Evolutionary conservation across 2,888 invertebrate species (phyloP).

Genomic region (Coenonympha arcania): DNA sequence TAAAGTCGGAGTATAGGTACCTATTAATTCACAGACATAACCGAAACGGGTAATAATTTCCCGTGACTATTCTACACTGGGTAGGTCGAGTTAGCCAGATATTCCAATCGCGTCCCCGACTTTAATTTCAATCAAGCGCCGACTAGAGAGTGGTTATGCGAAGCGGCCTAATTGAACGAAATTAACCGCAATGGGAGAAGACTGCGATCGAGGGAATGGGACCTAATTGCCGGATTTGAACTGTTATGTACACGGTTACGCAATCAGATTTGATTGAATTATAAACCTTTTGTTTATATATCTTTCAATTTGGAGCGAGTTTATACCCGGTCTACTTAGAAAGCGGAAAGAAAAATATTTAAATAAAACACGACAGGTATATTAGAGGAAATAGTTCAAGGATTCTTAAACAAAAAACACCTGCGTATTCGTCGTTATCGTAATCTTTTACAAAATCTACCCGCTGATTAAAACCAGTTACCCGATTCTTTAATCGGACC

Average conservation of each 20-base stretch:
- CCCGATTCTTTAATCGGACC: no score
- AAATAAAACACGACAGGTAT: no score
- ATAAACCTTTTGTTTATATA: constrained; percentile 4
- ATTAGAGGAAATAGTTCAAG: no score
- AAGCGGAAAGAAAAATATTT: no score
- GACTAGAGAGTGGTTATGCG: constrained; percentile 22
- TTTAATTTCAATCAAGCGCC: constrained; percentile 25
- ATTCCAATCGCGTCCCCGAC: constrained; percentile 8
- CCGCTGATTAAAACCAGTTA: no score
- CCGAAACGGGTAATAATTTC: background rate
- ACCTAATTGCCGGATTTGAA: constrained; percentile 24
- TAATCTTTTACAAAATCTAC: no score
- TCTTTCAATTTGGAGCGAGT: background rate
- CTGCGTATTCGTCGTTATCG: no score
- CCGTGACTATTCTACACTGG: background rate
- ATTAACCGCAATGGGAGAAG: constrained; percentile 26
- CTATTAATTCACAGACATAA: no score
- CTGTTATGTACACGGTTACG: constrained; percentile 22
- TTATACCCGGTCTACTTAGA: background rate
- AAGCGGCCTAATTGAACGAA: constrained; percentile 26
- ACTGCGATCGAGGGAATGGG: constrained; percentile 23
- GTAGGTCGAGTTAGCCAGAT: background rate
- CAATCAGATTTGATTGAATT: constrained; percentile 14
- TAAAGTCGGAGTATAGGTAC: no score
- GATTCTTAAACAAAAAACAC: no score